Evolutionary conservation across 2,888 invertebrate genomes (phyloP).

Genomic region (Athalia cordata): DNA sequence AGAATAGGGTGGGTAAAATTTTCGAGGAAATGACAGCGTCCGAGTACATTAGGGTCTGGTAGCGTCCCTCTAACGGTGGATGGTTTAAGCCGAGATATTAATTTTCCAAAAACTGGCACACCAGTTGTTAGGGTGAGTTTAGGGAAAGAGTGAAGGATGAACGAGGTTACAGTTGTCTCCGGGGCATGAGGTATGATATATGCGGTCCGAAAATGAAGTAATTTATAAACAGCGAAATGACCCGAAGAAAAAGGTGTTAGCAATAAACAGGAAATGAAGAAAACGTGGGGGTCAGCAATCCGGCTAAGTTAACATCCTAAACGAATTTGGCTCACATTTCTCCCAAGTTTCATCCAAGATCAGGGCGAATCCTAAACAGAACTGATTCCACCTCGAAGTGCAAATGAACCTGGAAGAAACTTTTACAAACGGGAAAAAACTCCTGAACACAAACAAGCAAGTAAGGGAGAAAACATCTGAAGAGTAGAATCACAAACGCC

Average conservation of each 20-base stretch:
- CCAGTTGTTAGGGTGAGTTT: background rate
- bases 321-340: slow-evolving; percentile 30
- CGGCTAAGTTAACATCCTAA: background rate
- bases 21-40: slow-evolving; percentile 41
- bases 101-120: slow-evolving; percentile 33
- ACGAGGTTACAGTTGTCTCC: slow-evolving; percentile 9
- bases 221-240: slow-evolving; percentile 41
- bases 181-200: background rate
- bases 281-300: slow-evolving; percentile 22
- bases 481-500: background rate
- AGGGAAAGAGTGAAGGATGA: background rate
- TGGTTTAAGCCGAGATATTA: slow-evolving; percentile 38
- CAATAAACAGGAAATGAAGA: slow-evolving; percentile 40
- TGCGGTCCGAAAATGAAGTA: slow-evolving; percentile 31
- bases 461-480: background rate
- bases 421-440: slow-evolving; percentile 34
- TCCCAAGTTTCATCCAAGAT: slow-evolving; percentile 27
- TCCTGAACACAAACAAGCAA: slow-evolving; percentile 31
- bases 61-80: background rate
- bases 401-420: slow-evolving; percentile 26
- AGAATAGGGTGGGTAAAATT: slow-evolving; percentile 25
- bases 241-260: slow-evolving; percentile 28
- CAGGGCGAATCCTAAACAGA: slow-evolving; percentile 29
- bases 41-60: slow-evolving; percentile 33
- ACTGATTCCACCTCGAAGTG: slow-evolving; percentile 23